A percentile compares a stretch with the other conserved stretches of the same genome.
These are phyloP conservation scores for Forficula auricularia DNA, from an alignment of 1,140 invertebrate species.

Conservation along the genomic window DNA sequence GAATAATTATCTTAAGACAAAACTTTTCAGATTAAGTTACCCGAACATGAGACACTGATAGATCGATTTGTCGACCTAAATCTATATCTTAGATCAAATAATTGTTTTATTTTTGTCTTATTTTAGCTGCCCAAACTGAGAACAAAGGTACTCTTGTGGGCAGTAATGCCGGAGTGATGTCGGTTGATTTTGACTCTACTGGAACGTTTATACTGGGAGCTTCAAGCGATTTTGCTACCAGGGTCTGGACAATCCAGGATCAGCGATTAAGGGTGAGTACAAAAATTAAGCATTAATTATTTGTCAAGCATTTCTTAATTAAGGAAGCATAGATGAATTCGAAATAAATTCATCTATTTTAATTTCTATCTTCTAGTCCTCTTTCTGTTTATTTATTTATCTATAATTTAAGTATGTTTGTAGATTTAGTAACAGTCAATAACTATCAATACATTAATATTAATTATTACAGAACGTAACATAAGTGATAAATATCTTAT, in stretches of 20 bases:
- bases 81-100: no score
- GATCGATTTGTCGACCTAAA: no score
- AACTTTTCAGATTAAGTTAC: no score
- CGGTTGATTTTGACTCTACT: conserved; percentile 82
- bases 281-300: no score
- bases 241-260: conserved; percentile 84
- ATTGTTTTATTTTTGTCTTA: conserved; percentile 13
- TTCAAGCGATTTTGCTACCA: conserved; percentile 85
- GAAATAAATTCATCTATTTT: not conserved
- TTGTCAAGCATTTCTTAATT: conserved; percentile 4
- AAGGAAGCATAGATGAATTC: no score
- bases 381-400: not conserved
- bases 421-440: no score
- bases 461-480: no score
- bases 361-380: not conserved
- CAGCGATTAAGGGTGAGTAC: conserved; percentile 70
- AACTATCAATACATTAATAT: no score
- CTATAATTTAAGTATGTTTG: no score
- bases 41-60: no score
- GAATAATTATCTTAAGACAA: no score
- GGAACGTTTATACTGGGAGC: conserved; percentile 72
- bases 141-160: conserved; percentile 61
- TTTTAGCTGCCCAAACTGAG: conserved; percentile 42
- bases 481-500: no score
- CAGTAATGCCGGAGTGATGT: conserved; percentile 86